Evolutionary conservation across 23 tunicate species (phyloP), one percentile per base, ranked within the genome.

Genomic region (Ciona savignyi): DNA sequence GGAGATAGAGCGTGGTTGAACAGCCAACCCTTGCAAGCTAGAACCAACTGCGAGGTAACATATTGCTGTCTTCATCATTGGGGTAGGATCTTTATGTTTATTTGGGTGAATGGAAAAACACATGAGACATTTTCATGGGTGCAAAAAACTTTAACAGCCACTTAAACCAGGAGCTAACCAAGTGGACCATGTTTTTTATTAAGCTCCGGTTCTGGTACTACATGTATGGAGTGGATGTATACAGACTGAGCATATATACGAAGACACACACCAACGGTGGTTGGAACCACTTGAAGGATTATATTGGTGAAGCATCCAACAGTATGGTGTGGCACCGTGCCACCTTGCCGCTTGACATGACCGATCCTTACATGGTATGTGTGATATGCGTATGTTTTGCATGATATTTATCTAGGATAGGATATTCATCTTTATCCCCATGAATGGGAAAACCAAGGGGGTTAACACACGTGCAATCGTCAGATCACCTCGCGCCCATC

Each of bases 141-240:
- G n/a, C n/a, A n/a, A n/a, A n/a, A n/a, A n/a, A n/a, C n/a, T n/a
- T n/a, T n/a, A n/a, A n/a, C n/a, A n/a, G n/a, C n/a, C n/a, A n/a
- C n/a, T n/a, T n/a, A n/a, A n/a, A n/a, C n/a, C n/a, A n/a, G n/a
- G n/a, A n/a, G n/a, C n/a, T n/a, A n/a, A n/a, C n/a, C n/a, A n/a
- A n/a, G n/a, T n/a, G n/a, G n/a, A n/a, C n/a, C n/a, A 51, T 51
- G 28, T 72, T 27, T 62, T 73, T 27, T 68, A 31, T 68, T 22
- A 71, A 90, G 97, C 69, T 91, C 25, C 82, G 97, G 4, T 91
- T 91, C 66, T 91, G 97, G 97, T 80, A 77, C 29, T 80, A 76
- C 76, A 91, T 91, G 97, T 35, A 80, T 34, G 97, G 97, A 4
- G 63, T 63, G 27, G 97, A 91, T 48, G 86, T 91, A 2, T 84